These are phyloP conservation scores for Herpailurus yagouaroundi DNA, from an alignment of 2,113 vertebrate species.

Conservation along the genomic window DNA sequence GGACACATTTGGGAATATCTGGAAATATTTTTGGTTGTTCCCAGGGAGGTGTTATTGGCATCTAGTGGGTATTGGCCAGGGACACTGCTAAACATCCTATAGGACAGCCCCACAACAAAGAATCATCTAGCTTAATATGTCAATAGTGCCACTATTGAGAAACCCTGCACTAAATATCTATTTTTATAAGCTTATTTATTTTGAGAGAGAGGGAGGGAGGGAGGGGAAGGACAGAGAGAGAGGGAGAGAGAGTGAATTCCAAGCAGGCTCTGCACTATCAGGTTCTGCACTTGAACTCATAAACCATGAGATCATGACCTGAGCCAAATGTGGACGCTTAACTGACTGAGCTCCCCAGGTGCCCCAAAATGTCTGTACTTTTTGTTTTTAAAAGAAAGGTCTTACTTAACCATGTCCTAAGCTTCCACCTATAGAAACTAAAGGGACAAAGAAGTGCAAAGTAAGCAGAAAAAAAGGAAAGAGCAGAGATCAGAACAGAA, in stretches of 20 bases:
- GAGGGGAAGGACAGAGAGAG: too few species aligned
- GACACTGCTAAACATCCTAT: background rate
- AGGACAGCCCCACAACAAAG: background rate
- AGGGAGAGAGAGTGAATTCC: too few species aligned
- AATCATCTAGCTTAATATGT: background rate
- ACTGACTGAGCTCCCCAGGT: too few species aligned
- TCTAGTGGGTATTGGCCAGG: background rate
- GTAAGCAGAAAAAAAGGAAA: background rate
- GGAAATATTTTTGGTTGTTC: background rate
- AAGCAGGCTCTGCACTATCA: too few species aligned
- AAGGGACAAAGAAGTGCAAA: background rate
- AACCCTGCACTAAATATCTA: background rate
- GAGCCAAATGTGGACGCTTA: too few species aligned
- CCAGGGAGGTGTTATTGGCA: background rate
- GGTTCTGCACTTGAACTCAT: too few species aligned
- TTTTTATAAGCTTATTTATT: background rate
- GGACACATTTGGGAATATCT: background rate
- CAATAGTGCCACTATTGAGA: background rate
- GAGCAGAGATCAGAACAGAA: background rate
- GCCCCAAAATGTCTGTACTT: too few species aligned
- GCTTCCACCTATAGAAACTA: background rate
- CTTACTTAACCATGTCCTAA: background rate
- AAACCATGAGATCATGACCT: too few species aligned
- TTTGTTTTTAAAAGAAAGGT: background rate
- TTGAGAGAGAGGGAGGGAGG: too few species aligned